Evolutionary conservation across 2,797 vertebrate genomes (phyloP).

Genomic region (Hafferia zeledoni): DNA sequence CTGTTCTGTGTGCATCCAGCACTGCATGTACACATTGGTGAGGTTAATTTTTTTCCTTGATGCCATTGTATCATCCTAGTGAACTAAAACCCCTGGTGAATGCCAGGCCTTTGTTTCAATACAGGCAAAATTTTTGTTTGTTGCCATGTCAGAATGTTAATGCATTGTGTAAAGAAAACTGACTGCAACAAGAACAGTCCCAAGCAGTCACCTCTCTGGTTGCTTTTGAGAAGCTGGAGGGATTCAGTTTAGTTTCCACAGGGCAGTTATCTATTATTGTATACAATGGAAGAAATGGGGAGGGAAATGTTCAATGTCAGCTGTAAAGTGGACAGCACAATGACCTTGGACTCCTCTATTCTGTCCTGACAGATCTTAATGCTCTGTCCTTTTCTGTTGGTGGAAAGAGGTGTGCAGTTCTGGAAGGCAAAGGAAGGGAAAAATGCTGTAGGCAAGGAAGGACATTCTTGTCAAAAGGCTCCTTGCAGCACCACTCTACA

Average conservation of each 20-base stretch:
- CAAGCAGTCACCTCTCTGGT: background rate
- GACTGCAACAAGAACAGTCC: background rate
- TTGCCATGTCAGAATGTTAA: background rate
- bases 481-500: background rate
- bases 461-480: background rate
- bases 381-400: background rate
- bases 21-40: accelerated
- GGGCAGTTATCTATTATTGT: background rate
- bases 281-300: background rate
- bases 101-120: background rate
- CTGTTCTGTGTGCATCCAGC: accelerated
- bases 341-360: background rate
- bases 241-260: background rate
- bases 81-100: background rate
- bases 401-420: background rate
- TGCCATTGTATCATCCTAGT: background rate
- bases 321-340: background rate
- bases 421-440: background rate
- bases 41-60: background rate
- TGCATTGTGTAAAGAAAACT: background rate
- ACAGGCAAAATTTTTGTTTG: background rate
- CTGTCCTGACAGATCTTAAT: background rate
- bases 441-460: background rate
- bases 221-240: background rate
- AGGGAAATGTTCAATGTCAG: background rate